Evolutionary conservation across 2,888 invertebrate genomes (phyloP).

Genomic region (Campoletis raptor): DNA sequence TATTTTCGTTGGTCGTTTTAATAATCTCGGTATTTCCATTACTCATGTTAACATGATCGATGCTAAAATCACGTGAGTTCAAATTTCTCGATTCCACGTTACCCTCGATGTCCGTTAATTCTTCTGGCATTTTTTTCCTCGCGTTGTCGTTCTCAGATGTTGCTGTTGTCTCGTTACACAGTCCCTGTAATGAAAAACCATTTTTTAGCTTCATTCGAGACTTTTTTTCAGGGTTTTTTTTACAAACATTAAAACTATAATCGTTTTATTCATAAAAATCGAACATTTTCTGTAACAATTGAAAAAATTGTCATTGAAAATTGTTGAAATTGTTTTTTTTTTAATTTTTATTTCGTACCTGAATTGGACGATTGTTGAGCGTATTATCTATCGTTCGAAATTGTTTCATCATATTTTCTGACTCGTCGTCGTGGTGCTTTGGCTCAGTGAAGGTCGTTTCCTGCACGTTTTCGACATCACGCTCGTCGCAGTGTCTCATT

Average conservation of each 20-base stretch:
- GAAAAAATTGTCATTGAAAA: too few species aligned
- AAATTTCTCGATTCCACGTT: constrained; percentile 59
- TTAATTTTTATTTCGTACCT: constrained; percentile 53
- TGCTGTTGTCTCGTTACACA: constrained; percentile 40
- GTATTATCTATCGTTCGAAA: constrained; percentile 59
- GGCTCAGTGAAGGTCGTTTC: constrained; percentile 71
- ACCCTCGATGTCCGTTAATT: constrained; percentile 60
- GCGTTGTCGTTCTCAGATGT: constrained; percentile 47
- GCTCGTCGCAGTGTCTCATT: constrained; percentile 74
- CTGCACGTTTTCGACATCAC: constrained; percentile 73
- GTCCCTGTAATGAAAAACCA: constrained; percentile 26
- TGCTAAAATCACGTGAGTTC: constrained; percentile 51
- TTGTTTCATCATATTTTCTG: constrained; percentile 61
- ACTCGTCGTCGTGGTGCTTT: constrained; percentile 66
- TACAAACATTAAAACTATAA: not conserved
- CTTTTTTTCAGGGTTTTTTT: not conserved
- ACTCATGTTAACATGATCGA: constrained; percentile 62
- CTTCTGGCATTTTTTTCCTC: constrained; percentile 30
- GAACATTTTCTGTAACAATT: not conserved
- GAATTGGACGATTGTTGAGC: constrained; percentile 58
- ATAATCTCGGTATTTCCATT: constrained; percentile 78
- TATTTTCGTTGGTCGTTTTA: constrained; percentile 77
- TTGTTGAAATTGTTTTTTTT: not conserved
- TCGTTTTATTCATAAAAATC: not conserved
- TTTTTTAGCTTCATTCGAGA: not conserved